A percentile compares a stretch with the other conserved stretches of the same genome.
Conservation (phyloP, 1,140 invertebrate species). For the Portunus trituberculatus region DNA sequence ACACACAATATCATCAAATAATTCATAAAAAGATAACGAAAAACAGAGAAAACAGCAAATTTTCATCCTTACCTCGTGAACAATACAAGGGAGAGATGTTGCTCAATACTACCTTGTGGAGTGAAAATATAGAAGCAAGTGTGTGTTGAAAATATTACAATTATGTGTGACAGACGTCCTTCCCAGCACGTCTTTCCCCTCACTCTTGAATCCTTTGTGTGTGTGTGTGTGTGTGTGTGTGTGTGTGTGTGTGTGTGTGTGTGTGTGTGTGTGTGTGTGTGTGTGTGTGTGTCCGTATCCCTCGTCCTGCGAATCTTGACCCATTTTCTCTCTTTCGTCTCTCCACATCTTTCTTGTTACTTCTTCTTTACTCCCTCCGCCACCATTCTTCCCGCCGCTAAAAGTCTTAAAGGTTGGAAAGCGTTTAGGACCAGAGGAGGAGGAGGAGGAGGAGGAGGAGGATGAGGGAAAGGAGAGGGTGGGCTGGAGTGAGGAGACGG, state of each 20-base stretch:
- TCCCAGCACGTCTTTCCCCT: not conserved
- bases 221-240: conserved; percentile 11
- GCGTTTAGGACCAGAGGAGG: not conserved
- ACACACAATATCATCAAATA: too few species aligned
- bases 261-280: not conserved
- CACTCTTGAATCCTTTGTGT: not conserved
- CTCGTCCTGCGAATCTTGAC: not conserved
- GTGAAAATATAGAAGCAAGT: not conserved
- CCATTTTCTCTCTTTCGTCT: not conserved
- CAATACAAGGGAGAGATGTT: too few species aligned
- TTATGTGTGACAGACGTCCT: not conserved
- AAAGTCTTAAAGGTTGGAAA: conserved; percentile 12
- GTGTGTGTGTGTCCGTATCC: not conserved
- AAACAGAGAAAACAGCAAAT: too few species aligned
- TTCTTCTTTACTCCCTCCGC: not conserved
- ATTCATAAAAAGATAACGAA: too few species aligned
- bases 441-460: not conserved
- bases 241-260: not conserved
- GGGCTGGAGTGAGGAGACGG: not conserved
- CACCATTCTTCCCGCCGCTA: not conserved
- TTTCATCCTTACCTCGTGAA: too few species aligned
- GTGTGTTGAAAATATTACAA: not conserved
- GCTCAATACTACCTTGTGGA: not conserved
- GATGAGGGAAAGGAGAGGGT: not conserved
- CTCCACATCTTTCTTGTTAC: not conserved